Evolutionary conservation across 2,888 invertebrate species (phyloP).

Genomic region (Prionchulus punctatus): DNA sequence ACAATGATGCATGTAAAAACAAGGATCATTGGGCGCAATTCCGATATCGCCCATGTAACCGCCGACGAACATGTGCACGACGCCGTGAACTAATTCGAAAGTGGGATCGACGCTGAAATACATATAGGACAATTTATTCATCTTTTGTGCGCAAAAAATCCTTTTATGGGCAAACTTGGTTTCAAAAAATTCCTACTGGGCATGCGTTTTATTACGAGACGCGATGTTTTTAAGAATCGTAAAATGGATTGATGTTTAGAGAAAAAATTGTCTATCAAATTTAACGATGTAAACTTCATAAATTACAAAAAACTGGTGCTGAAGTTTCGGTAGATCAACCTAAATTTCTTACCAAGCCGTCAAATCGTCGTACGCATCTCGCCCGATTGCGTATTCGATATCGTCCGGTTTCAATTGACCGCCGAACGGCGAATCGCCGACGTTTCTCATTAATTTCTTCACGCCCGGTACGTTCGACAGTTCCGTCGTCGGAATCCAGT

Average conservation of each 20-base stretch:
- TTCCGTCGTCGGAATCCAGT: slow-evolving; percentile 26
- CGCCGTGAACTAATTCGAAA: slow-evolving; percentile 22
- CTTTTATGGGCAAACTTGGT: too few relatives aligned
- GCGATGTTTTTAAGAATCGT: too few relatives aligned
- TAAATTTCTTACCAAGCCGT: slow-evolving; percentile 8
- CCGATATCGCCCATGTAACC: slow-evolving; percentile 21
- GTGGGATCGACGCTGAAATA: slow-evolving; percentile 17
- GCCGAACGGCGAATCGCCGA: slow-evolving; percentile 11
- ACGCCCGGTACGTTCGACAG: slow-evolving; percentile 8
- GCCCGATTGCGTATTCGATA: slow-evolving; percentile 2
- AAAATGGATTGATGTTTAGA: too few relatives aligned
- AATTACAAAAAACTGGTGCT: too few relatives aligned
- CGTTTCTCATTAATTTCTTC: slow-evolving; percentile 4
- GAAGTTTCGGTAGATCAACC: too few relatives aligned
- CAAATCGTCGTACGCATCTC: slow-evolving; percentile 8
- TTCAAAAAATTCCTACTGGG: too few relatives aligned
- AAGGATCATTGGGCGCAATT: slow-evolving; percentile 32
- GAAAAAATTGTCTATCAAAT: too few relatives aligned
- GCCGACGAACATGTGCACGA: slow-evolving; percentile 21
- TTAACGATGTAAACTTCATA: too few relatives aligned
- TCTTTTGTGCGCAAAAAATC: too few relatives aligned
- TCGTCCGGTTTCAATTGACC: slow-evolving; percentile 8
- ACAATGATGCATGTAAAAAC: slow-evolving; percentile 33
- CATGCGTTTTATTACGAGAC: too few relatives aligned
- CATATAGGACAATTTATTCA: too few relatives aligned